Evolutionary conservation across 1,140 invertebrate species (phyloP).

Genomic region (Lordiphosa collinella): DNA sequence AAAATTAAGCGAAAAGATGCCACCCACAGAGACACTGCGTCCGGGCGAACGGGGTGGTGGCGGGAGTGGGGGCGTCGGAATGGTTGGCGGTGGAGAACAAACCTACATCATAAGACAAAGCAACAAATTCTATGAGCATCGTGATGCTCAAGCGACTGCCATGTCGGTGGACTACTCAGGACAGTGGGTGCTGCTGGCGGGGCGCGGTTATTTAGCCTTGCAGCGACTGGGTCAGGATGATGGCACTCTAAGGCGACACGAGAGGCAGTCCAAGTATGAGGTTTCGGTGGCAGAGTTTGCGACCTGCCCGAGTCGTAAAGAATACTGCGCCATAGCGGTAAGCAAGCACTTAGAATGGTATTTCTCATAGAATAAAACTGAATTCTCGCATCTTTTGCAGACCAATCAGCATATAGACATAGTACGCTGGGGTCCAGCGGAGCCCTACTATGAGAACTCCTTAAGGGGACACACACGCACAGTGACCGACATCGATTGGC

Average conservation of each 20-base stretch:
- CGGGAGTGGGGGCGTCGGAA: too few species aligned
- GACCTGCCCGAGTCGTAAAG: constrained; percentile 87
- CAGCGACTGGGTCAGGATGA: constrained; percentile 86
- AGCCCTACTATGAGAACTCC: constrained; percentile 86
- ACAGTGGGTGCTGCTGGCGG: constrained; percentile 90
- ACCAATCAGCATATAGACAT: constrained; percentile 92
- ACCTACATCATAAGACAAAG: constrained; percentile 67
- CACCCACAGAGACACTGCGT: constrained; percentile 62
- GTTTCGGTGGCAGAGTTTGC: constrained; percentile 96
- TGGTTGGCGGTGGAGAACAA: constrained; percentile 41
- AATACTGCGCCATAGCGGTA: constrained; percentile 94
- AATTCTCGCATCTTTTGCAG: constrained; percentile 80
- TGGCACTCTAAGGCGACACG: constrained; percentile 88
- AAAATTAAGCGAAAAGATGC: constrained; percentile 24
- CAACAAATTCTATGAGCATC: constrained; percentile 70
- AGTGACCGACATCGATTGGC: constrained; percentile 96
- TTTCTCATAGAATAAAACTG: neutral
- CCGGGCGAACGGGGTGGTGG: constrained; percentile 37
- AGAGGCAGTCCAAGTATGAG: constrained; percentile 95
- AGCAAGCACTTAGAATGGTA: constrained; percentile 64
- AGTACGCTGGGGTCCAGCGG: constrained; percentile 85
- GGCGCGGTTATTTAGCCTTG: constrained; percentile 86
- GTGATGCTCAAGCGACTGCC: constrained; percentile 89
- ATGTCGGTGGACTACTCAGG: constrained; percentile 94
- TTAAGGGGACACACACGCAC: constrained; percentile 92